Conservation (phyloP, 2,888 invertebrate species). For the Chalcosyrphus nemorum region DNA sequence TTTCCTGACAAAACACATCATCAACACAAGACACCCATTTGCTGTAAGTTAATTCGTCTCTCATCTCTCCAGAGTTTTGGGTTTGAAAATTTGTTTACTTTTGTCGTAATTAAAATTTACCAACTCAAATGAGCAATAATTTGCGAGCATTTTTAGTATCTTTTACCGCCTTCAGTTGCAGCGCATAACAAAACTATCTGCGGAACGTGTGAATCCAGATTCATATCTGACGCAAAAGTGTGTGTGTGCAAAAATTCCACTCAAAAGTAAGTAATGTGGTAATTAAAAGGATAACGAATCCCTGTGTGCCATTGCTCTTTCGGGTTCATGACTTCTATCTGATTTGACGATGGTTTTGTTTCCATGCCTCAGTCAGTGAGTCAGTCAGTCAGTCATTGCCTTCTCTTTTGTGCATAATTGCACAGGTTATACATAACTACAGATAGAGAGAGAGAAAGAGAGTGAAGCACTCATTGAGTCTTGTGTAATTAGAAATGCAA, state of each 20-base stretch:
- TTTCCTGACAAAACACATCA: conserved; percentile 25
- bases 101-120: conserved; percentile 68
- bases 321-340: conserved; percentile 53
- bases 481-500: conserved; percentile 60
- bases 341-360: background rate
- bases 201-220: conserved; percentile 34
- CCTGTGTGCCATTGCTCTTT: conserved; percentile 37
- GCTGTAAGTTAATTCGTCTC: conserved; percentile 7
- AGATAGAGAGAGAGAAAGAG: too few species aligned
- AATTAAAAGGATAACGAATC: conserved; percentile 64
- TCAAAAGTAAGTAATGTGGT: conserved; percentile 43
- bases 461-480: conserved; percentile 41
- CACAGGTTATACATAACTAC: conserved; percentile 43
- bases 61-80: too few species aligned
- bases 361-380: conserved; percentile 30
- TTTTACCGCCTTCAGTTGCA: background rate
- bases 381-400: conserved; percentile 20
- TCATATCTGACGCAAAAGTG: conserved; percentile 24
- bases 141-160: conserved; percentile 11
- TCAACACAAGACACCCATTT: background rate
- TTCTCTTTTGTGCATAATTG: conserved; percentile 40
- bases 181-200: conserved; percentile 15
- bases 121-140: conserved; percentile 61
- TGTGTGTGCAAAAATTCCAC: conserved; percentile 30
- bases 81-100: conserved; percentile 10